Evolutionary conservation across 2,797 vertebrate species (phyloP), one percentile per base, ranked within the genome.

Genomic region (Brotula barbata): DNA sequence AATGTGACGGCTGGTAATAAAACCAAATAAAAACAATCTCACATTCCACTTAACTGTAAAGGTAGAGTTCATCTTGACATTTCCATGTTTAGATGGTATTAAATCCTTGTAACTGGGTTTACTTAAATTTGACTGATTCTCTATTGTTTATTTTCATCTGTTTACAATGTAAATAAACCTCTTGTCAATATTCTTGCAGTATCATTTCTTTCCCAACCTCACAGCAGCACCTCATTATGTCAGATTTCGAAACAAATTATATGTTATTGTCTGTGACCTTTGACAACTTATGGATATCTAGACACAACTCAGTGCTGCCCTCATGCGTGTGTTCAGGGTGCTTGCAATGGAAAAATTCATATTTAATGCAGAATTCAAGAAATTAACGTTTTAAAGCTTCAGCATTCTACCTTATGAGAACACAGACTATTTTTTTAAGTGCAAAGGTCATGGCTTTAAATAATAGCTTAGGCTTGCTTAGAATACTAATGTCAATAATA

Each of bases 301-400:
- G 8, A 57, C 49, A 62, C 39, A 68, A 60, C 55, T 78, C 79
- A 67, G 40, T 80, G 78, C 84, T 84, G 79, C 83, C 45, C 82
- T 82, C 83, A 0, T 70, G 76, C 84, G 83, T 83, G 64, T 54
- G 48, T 1, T 16, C 9, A 7, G 2, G 17, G 25, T 57, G 11
- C 17, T 25, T 77, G 64, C 74, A 84, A 1, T 20, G 3, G n/a
- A 41, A 31, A 3, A 33, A 47, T 6, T 20, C 36, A 56, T 47
- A 13, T 21, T 20, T 31, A 5, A 36, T 25, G 20, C 13, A 48
- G 19, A 15, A 36, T 7, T 46, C 46, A 33, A 28, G 9, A 36
- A n/a, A n/a, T n/a, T n/a, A n/a, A n/a, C n/a, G n/a, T 40, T 15
- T 39, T 15, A 12, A 40, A 37, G 34, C 13, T 37, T 14, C 15